Conservation (phyloP, 2,113 vertebrate genomes). For the Megaptera novaeangliae region DNA sequence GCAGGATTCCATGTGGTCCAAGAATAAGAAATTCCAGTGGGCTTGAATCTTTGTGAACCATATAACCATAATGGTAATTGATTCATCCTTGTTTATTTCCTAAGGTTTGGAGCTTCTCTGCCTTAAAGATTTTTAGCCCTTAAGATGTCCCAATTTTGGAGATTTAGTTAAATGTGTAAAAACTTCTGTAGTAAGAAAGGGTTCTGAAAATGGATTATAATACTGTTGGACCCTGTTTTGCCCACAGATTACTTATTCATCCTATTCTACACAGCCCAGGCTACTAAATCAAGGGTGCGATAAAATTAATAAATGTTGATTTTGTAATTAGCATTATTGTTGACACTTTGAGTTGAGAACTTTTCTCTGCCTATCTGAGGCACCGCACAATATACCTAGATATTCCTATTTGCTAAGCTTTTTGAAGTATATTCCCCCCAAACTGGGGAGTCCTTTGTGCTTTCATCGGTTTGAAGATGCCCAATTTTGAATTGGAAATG, state of each 20-base stretch:
- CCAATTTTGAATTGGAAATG: not conserved
- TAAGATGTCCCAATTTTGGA: not conserved
- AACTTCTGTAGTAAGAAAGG: not conserved
- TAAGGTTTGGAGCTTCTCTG: slow-evolving; percentile 13
- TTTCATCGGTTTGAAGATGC: slow-evolving; percentile 14
- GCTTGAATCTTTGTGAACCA: not conserved
- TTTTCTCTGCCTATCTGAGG: not conserved
- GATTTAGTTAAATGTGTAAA: not conserved
- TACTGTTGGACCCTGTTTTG: not conserved
- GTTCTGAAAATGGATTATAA: slow-evolving; percentile 26
- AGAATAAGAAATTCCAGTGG: not conserved
- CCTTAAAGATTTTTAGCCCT: slow-evolving; percentile 17
- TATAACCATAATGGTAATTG: not conserved
- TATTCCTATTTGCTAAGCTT: not conserved
- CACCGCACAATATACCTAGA: not conserved
- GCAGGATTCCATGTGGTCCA: not conserved
- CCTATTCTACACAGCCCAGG: not conserved
- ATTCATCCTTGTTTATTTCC: not conserved
- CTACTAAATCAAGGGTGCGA: not conserved
- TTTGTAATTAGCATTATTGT: not conserved
- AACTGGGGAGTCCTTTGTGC: not conserved
- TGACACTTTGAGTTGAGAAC: not conserved
- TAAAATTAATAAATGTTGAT: slow-evolving; percentile 9
- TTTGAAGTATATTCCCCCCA: not conserved
- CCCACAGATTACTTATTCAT: not conserved